A percentile compares a stretch with the other conserved stretches of the same genome.
These are phyloP conservation scores for Todiramphus saurophagus DNA, from an alignment of 2,113 vertebrate species.

Conservation along the genomic window DNA sequence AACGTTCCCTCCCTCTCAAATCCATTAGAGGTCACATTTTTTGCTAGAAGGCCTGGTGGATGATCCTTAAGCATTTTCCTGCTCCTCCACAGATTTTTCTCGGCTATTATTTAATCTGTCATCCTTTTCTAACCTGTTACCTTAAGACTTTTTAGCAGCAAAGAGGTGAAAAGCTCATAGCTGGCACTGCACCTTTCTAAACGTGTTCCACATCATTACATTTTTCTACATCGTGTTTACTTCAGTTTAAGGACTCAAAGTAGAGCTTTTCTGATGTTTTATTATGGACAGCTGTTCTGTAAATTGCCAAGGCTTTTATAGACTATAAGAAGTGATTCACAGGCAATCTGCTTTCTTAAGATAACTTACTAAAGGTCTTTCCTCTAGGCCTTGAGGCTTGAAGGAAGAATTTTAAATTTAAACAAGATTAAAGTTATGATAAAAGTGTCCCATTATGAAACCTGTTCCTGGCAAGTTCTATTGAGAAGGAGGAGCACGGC, in stretches of 20 bases:
- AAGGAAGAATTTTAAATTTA: conserved; percentile 65
- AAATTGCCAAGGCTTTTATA: conserved; percentile 67
- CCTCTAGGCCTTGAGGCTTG: conserved; percentile 45
- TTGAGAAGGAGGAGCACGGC: conserved; percentile 37
- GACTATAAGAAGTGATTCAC: conserved; percentile 63
- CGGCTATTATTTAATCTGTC: background rate
- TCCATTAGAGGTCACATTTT: background rate
- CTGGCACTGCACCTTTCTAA: background rate
- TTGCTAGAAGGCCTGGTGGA: background rate
- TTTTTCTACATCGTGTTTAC: conserved; percentile 16
- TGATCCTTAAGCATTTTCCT: background rate
- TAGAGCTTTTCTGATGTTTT: conserved; percentile 57
- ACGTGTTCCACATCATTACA: background rate
- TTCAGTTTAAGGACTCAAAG: conserved; percentile 61
- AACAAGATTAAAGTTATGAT: conserved; percentile 71
- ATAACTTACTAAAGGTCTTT: conserved; percentile 54
- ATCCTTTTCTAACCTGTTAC: background rate
- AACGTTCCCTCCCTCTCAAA: background rate
- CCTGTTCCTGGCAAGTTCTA: conserved; percentile 29
- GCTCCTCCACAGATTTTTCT: background rate
- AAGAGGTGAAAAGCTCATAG: background rate
- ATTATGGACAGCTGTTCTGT: conserved; percentile 63
- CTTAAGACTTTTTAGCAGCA: background rate
- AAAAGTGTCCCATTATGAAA: conserved; percentile 56
- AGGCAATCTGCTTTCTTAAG: conserved; percentile 63